Evolutionary conservation across 2,888 invertebrate genomes (phyloP), one percentile per base, ranked within the genome.

Genomic region (Eupithecia pulchellata): DNA sequence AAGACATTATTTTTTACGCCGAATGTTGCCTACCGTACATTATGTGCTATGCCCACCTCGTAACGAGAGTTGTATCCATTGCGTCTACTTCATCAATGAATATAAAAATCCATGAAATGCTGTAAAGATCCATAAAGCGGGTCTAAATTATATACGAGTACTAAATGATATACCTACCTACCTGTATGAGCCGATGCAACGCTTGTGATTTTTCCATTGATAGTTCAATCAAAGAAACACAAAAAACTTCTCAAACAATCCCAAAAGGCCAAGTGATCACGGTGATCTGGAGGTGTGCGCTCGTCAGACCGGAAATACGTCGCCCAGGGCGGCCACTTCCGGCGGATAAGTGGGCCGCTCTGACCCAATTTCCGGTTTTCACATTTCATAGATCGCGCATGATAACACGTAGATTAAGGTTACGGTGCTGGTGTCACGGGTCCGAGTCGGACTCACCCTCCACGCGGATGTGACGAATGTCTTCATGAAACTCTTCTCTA

Each of bases 331-430:
- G 86, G 84, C 87, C 87, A 86, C 89, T 87, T 91, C 91, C 91
- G 89, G 83, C 75, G 83, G 88, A 86, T 89, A 90, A 91, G 89
- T 90, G 90, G 72, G 84, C 81, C 81, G 80, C 86, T 89, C 88
- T 90, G 89, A 89, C 89, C 90, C 91, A 91, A 92, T 92, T 91
- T 92, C 92, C 92, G 92, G 88, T 89, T 83, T 86, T 84, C 88
- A 90, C 90, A 89, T 91, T 89, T 88, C 90, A 89, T 86, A 90
- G 90, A 91, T 90, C 82, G 74, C 78, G 79, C 74, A 81, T 84
- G 89, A 89, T 88, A 86, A 64, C 57, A 85, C 83, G 84, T 84
- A 55, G 73, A 71, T 74, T 71, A 72, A 71, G 73, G 75, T 72
- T 77, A 69, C 66, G 55, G 68, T 58, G 39, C 36, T 67, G 64